Base-by-base conservation (phyloP, 2,888 invertebrate species). In the Drosophila rubida region DNA sequence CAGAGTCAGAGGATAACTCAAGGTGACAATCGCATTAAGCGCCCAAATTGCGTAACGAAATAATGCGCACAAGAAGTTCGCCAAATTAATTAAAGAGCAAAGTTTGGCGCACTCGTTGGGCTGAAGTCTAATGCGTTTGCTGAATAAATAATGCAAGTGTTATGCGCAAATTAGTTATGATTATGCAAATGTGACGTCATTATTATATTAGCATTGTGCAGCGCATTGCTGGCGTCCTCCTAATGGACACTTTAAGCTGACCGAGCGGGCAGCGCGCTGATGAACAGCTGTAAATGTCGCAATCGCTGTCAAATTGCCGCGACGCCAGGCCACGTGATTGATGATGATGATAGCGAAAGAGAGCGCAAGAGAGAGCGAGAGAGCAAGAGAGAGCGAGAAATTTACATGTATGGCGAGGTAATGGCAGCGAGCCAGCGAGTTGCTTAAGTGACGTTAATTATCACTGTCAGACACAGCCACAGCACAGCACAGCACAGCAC, bases 211-310 rank as follows among this genome's bases (percentile, higher is more conserved):
- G n/a, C n/a, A n/a, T n/a, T n/a, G n/a, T n/a, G n/a, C 9, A 4
- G 22, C 14, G 7, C 5, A 25, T 25, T 25, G 6, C 25, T 5
- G 4, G 25, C 6, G 27, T 11, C 44, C 57, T 61, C 41, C 45
- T 69, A 54, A 59, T 75, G 54, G 65, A 41, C 59, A 66, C 53
- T 78, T 64, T 57, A 53, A 74, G 69, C 58, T 77, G 74, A 77
- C 73, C 74, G 30, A 51, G 23, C 19, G 22, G 32, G 57, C n/a
- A n/a, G n/a, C n/a, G n/a, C 27, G 14, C 62, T 65, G 71, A 58
- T 71, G 69, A 80, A 80, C 84, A 84, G 87, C 79, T 82, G 82
- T 82, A 87, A 82, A 64, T 87, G 82, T 87, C 82, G 80, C 76
- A 85, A 85, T 85, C 63, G 74, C 82, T 85, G 82, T 87, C 81